phyloP scores from a whole-genome alignment of 2,888 invertebrate genomes.

The Anticlea derivata region DNA sequence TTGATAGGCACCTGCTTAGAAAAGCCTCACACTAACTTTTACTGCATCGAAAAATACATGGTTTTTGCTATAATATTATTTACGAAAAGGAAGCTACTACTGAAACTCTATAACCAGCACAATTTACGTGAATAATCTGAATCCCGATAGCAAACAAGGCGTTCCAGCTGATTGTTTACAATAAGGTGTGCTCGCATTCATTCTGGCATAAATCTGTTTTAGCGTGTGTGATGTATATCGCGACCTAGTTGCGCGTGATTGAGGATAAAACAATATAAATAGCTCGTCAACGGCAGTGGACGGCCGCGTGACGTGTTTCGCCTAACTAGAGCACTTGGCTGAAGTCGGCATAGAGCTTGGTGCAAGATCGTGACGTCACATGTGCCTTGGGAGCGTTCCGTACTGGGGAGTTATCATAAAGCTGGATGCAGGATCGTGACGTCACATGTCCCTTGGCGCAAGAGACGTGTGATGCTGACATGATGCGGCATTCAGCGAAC shows the following conservation, averaged over 20 bases:
- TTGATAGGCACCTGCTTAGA: too few relatives aligned
- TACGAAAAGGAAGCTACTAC: too few relatives aligned
- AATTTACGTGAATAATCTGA: conserved; percentile 16
- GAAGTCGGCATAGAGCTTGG: conserved; percentile 34
- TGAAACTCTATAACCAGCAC: neutral
- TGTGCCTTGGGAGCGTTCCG: conserved; percentile 1
- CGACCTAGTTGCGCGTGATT: conserved; percentile 81
- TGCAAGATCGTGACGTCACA: conserved; percentile 15
- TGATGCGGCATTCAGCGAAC: conserved; percentile 78
- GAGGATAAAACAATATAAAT: conserved; percentile 84
- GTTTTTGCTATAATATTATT: too few relatives aligned
- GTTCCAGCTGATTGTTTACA: conserved; percentile 52
- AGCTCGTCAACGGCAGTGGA: conserved; percentile 75
- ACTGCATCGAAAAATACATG: too few relatives aligned
- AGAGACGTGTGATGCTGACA: conserved; percentile 70
- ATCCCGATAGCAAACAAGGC: conserved; percentile 42
- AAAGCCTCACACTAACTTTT: too few relatives aligned
- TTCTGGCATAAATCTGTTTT: conserved; percentile 60
- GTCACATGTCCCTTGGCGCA: conserved; percentile 23
- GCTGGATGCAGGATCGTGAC: conserved; percentile 3
- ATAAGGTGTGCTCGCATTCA: conserved; percentile 50
- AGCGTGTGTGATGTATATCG: conserved; percentile 74
- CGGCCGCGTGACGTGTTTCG: conserved; percentile 46
- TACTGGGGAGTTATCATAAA: neutral
- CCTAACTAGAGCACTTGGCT: conserved; percentile 43